Conservation (phyloP, 1,140 invertebrate genomes). For the Plodia interpunctella region DNA sequence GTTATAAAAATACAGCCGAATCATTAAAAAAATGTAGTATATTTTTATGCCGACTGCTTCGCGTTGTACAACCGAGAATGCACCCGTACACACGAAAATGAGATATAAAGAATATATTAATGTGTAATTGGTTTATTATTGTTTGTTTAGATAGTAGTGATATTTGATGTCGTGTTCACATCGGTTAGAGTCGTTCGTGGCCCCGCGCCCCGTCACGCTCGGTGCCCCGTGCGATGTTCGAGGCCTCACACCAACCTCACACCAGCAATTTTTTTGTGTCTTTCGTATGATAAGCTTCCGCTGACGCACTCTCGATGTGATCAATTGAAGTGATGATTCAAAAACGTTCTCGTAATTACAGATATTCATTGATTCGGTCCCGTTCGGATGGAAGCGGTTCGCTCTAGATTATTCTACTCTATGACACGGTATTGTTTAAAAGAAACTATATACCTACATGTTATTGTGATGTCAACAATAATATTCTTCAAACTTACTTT, state of each 20-base stretch:
- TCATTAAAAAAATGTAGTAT: too few relatives aligned
- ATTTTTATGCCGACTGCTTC: too few relatives aligned
- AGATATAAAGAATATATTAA: too few relatives aligned
- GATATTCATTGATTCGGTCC: constrained; percentile 16
- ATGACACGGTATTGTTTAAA: too few relatives aligned
- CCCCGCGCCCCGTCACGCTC: not conserved
- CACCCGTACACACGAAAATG: too few relatives aligned
- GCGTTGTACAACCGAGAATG: too few relatives aligned
- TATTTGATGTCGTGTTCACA: not conserved
- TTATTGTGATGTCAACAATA: too few relatives aligned
- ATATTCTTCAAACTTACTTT: too few relatives aligned
- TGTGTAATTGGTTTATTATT: too few relatives aligned
- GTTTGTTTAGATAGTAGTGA: not conserved
- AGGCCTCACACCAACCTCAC: constrained; percentile 4
- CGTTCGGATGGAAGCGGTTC: constrained; percentile 14
- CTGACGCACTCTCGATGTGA: constrained; percentile 17
- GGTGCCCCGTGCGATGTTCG: constrained; percentile 3
- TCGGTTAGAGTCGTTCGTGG: not conserved
- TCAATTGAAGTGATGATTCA: constrained; percentile 23
- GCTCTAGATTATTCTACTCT: not conserved
- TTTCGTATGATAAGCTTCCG: constrained; percentile 13
- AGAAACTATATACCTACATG: too few relatives aligned
- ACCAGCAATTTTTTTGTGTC: constrained; percentile 1
- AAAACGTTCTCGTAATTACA: constrained; percentile 17
- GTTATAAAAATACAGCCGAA: too few relatives aligned